These are phyloP conservation scores for Hemiprocne comata DNA, from an alignment of 2,113 vertebrate species.

Conservation along the genomic window DNA sequence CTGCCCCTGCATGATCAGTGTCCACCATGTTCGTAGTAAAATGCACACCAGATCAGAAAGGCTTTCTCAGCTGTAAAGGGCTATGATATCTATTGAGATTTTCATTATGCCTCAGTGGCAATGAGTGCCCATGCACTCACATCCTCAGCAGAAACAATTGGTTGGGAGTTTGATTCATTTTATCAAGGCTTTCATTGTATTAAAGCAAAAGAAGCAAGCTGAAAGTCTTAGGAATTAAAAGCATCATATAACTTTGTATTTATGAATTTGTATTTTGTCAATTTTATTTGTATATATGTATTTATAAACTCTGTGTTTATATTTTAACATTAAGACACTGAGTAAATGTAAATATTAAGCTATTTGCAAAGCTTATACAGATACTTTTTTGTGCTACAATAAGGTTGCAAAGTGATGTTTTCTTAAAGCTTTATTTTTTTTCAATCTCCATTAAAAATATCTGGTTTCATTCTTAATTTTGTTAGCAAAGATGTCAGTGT, in stretches of 20 bases:
- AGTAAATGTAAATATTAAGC: not conserved
- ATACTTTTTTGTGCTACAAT: not conserved
- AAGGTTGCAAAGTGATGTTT: not conserved
- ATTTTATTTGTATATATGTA: not conserved
- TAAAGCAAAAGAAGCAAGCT: not conserved
- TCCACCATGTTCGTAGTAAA: not conserved
- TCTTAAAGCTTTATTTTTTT: not conserved
- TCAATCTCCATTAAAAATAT: not conserved
- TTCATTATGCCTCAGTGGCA: not conserved
- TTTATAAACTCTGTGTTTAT: not conserved
- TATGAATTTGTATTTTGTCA: not conserved
- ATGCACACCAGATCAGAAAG: not conserved
- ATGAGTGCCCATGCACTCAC: not conserved
- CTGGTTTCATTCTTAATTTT: not conserved
- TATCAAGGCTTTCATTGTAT: not conserved
- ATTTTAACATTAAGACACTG: not conserved
- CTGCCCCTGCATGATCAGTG: not conserved
- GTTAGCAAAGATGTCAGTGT: not conserved
- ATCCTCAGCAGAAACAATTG: not conserved
- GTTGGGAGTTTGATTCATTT: not conserved
- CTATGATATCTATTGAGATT: not conserved
- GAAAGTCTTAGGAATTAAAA: not conserved
- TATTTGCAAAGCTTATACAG: not conserved
- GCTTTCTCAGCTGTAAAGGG: not conserved
- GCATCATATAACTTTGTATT: not conserved